Conservation (phyloP, 2,113 vertebrate species). For the Lamprotornis superbus region DNA sequence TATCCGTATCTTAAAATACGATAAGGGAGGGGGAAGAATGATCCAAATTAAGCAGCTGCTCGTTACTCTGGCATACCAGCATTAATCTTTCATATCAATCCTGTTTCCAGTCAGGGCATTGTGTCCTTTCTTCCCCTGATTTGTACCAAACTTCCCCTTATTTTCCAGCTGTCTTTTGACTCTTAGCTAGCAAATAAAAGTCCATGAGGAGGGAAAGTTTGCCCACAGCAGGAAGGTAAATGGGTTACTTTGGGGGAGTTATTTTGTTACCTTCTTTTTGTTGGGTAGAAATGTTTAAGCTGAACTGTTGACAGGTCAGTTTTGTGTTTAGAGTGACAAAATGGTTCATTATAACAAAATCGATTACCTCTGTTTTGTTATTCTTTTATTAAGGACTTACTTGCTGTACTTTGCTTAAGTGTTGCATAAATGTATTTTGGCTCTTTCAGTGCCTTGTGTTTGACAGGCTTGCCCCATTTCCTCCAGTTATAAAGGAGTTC, state of each 20-base stretch:
- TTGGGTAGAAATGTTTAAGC: background rate
- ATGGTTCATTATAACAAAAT: background rate
- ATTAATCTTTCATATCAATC: fast-evolving
- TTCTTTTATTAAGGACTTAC: background rate
- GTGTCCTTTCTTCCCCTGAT: background rate
- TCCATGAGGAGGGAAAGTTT: background rate
- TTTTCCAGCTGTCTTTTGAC: background rate
- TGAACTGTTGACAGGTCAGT: background rate
- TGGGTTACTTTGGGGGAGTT: background rate
- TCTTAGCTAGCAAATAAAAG: background rate
- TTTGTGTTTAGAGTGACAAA: background rate
- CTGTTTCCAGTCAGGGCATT: background rate
- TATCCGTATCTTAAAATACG: background rate
- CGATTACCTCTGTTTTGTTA: background rate
- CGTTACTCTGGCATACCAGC: background rate
- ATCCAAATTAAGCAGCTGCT: background rate
- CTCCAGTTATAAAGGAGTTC: background rate
- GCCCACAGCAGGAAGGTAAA: background rate
- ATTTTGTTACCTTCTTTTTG: background rate
- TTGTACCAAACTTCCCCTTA: background rate
- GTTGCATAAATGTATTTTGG: background rate
- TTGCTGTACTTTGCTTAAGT: background rate
- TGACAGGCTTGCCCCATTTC: background rate
- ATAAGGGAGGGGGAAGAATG: background rate
- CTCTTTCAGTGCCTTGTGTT: background rate